phyloP scores from a whole-genome alignment of 2,797 vertebrate genomes.

The Perodicticus potto region DNA sequence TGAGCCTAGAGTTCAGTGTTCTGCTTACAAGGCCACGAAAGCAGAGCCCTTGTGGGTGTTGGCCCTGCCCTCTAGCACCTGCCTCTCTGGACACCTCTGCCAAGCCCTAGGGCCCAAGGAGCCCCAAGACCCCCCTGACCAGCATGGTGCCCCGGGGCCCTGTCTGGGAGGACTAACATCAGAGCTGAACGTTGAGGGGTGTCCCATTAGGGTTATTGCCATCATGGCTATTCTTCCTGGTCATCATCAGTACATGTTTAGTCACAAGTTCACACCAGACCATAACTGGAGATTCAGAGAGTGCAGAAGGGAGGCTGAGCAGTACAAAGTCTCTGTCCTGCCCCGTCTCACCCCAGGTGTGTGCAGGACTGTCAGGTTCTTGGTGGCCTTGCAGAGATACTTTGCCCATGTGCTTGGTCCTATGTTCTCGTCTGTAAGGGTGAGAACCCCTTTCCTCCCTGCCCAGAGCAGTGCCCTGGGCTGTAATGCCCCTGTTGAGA shows the following conservation, averaged over 20 bases:
- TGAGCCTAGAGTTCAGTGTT: fast-evolving
- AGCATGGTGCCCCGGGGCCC: fast-evolving
- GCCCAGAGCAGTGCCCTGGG: neutral
- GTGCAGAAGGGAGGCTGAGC: neutral
- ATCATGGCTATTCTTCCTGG: fast-evolving
- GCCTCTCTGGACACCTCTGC: fast-evolving
- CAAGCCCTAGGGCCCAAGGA: neutral
- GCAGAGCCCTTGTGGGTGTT: fast-evolving
- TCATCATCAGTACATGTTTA: fast-evolving
- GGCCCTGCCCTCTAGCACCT: fast-evolving
- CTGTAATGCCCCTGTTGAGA: fast-evolving
- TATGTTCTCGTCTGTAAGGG: neutral
- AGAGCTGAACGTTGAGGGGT: fast-evolving
- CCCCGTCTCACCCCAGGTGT: fast-evolving
- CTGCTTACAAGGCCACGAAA: fast-evolving
- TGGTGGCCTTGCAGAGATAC: neutral
- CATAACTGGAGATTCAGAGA: fast-evolving
- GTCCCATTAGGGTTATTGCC: fast-evolving
- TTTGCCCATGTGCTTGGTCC: neutral
- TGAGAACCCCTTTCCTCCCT: neutral
- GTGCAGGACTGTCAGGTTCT: fast-evolving
- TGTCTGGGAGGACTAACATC: fast-evolving
- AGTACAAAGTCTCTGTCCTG: neutral
- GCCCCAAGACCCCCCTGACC: neutral
- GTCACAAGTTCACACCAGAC: fast-evolving